These are phyloP conservation scores for Tetrax tetrax DNA, from an alignment of 2,113 vertebrate species.

Conservation along the genomic window DNA sequence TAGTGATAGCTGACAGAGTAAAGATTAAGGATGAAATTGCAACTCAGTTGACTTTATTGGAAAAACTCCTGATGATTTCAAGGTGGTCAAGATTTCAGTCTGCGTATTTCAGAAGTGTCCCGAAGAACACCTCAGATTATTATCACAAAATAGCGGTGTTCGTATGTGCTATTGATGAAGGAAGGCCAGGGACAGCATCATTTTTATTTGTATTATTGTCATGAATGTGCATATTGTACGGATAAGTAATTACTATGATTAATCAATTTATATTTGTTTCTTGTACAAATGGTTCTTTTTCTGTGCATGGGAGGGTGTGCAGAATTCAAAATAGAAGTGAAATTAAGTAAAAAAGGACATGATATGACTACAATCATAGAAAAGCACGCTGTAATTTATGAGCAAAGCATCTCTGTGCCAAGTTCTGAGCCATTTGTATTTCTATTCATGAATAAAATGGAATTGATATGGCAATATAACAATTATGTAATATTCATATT, in stretches of 20 bases:
- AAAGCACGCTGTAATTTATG: neutral
- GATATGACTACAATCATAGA: neutral
- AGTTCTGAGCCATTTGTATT: slow-evolving; percentile 1
- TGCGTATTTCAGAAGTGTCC: neutral
- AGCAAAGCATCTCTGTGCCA: neutral
- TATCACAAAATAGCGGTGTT: neutral
- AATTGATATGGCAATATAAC: neutral
- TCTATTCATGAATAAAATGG: neutral
- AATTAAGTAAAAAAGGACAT: neutral
- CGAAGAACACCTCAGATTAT: neutral
- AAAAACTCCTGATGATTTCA: neutral
- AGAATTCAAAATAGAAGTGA: neutral
- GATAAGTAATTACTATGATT: neutral
- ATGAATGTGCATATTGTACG: neutral
- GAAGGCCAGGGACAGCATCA: neutral
- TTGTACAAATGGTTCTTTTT: neutral
- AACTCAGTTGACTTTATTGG: neutral
- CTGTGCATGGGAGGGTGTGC: neutral
- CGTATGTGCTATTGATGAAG: neutral
- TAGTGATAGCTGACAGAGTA: neutral
- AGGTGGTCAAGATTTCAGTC: neutral
- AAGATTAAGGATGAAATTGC: neutral
- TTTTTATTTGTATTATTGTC: neutral
- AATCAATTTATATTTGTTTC: neutral
- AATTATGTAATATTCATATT: neutral